Percentiles rank a stretch among this genome's conserved stretches.
Evolutionary conservation across 2,888 invertebrate genomes (phyloP).

Genomic region (Parapristionchus giblindavisi): DNA sequence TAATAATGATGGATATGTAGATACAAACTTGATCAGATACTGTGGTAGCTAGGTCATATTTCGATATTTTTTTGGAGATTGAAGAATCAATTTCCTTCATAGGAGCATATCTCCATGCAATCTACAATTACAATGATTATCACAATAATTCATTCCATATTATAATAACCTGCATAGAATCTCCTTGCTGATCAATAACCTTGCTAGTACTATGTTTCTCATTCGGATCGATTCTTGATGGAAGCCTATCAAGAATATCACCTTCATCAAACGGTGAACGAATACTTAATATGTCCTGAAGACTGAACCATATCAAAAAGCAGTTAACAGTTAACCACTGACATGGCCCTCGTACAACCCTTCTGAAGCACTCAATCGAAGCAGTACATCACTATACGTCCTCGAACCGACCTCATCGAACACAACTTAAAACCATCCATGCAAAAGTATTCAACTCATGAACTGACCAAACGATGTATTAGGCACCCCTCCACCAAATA

Average conservation of each 20-base stretch:
- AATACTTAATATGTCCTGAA: conserved; percentile 12
- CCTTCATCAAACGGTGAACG: conserved; percentile 25
- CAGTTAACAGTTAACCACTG: background rate
- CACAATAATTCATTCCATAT: background rate
- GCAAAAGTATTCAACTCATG: too few species aligned
- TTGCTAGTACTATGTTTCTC: background rate
- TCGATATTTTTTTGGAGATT: conserved; percentile 1
- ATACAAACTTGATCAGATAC: conserved; percentile 15
- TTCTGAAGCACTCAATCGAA: conserved; percentile 18
- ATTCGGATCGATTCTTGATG: background rate
- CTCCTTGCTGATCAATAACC: background rate
- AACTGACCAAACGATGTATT: conserved; percentile 15
- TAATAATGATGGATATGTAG: background rate
- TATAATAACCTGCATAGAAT: conserved; percentile 18
- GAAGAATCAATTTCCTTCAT: conserved; percentile 27
- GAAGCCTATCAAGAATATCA: conserved; percentile 12
- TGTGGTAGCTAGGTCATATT: conserved; percentile 15
- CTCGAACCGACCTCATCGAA: conserved; percentile 21
- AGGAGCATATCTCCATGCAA: conserved; percentile 38
- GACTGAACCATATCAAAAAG: background rate
- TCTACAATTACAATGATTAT: conserved; percentile 6
- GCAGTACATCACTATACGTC: conserved; percentile 25
- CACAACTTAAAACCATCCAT: background rate
- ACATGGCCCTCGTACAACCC: conserved; percentile 27
- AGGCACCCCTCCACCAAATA: conserved; percentile 22